Evolutionary conservation across 92 coral and sea anemone species (phyloP).

Genomic region (Ricordea florida): DNA sequence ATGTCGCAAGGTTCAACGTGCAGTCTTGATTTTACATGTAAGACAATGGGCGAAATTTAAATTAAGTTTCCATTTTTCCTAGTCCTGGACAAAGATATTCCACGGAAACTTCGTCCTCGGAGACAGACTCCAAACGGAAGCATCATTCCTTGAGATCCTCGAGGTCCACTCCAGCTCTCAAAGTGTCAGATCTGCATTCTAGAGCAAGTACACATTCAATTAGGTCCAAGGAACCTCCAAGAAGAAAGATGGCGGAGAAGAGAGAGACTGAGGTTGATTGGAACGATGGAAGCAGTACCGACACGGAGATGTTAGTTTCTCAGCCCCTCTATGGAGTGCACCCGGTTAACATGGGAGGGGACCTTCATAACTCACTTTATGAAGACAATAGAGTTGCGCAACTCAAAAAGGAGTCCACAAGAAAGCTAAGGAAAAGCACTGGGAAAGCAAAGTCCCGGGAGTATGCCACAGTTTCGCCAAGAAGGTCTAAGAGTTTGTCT

Average conservation of each 20-base stretch:
- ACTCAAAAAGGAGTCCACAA: conserved; percentile 75
- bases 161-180: conserved; percentile 50
- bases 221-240: conserved; percentile 27
- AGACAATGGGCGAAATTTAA: not conserved
- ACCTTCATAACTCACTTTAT: conserved; percentile 75
- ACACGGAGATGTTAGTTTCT: conserved; percentile 88
- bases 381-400: conserved; percentile 74
- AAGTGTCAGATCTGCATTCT: conserved; percentile 73
- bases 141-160: conserved; percentile 16
- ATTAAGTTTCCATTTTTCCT: not conserved
- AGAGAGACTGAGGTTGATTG: conserved; percentile 54
- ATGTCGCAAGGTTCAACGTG: too few relatives aligned
- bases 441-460: conserved; percentile 51
- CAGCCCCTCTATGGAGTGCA: conserved; percentile 87
- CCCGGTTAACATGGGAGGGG: conserved; percentile 98
- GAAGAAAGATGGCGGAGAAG: conserved; percentile 4
- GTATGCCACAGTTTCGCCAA: conserved; percentile 48
- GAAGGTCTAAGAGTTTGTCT: conserved; percentile 51
- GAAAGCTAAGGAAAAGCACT: conserved; percentile 78
- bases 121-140: conserved; percentile 6
- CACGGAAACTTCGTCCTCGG: conserved; percentile 51
- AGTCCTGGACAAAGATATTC: conserved; percentile 12
- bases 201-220: conserved; percentile 27
- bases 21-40: not conserved
- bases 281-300: conserved; percentile 86